Percentiles rank a stretch among this genome's conserved stretches.
phyloP scores from a whole-genome alignment of 2,888 invertebrate genomes.

The Nezara viridula region DNA sequence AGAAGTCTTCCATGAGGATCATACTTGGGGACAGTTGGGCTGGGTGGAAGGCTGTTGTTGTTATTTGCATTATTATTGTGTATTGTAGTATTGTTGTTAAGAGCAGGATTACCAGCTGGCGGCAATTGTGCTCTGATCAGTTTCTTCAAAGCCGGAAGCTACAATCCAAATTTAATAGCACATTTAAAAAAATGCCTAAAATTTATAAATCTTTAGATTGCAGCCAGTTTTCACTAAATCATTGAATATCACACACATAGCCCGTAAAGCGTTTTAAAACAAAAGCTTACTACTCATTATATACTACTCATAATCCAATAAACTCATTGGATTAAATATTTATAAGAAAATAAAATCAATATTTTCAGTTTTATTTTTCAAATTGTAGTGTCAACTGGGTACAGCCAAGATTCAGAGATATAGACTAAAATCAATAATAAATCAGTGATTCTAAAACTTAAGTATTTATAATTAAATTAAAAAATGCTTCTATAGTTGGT shows the following conservation, averaged over 20 bases:
- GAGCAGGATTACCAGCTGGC: constrained; percentile 50
- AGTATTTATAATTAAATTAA: no score
- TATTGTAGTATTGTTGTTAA: constrained; percentile 65
- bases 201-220: background rate
- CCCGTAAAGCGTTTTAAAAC: no score
- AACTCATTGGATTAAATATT: no score
- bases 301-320: no score
- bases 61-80: constrained; percentile 66
- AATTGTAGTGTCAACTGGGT: background rate
- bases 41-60: constrained; percentile 68
- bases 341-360: no score
- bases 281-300: no score
- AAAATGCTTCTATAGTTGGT: no score
- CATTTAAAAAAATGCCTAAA: background rate
- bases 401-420: background rate
- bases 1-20: constrained; percentile 70
- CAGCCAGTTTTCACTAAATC: no score
- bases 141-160: constrained; percentile 66
- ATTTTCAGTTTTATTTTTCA: no score
- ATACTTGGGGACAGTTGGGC: constrained; percentile 66
- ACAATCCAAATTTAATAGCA: constrained; percentile 59
- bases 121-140: constrained; percentile 61
- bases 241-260: no score
- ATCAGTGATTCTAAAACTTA: no score
- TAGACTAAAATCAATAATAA: background rate